These are phyloP conservation scores for Boleophthalmus pectinirostris DNA, from an alignment of 2,113 vertebrate species.

Conservation along the genomic window DNA sequence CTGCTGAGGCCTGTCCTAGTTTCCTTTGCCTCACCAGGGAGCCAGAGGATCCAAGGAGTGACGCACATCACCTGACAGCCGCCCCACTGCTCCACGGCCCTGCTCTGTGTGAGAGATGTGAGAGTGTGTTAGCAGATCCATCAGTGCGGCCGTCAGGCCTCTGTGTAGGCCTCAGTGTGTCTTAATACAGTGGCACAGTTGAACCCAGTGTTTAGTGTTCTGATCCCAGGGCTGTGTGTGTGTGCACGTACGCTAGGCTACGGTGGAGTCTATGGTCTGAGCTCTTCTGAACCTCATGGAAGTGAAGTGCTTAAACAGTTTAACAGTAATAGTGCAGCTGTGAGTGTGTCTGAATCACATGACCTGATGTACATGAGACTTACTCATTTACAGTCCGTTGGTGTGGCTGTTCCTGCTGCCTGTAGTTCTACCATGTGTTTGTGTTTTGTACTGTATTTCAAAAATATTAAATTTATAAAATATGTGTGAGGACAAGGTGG, in stretches of 20 bases:
- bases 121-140: constrained; percentile 50
- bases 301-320: background rate
- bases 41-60: constrained; percentile 78
- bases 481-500: background rate
- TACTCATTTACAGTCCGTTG: background rate
- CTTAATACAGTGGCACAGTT: background rate
- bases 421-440: background rate
- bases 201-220: constrained; percentile 39
- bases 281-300: constrained; percentile 44
- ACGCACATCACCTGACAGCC: constrained; percentile 83
- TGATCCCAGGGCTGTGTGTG: constrained; percentile 21
- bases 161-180: constrained; percentile 20
- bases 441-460: background rate
- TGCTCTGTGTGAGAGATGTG: constrained; percentile 33
- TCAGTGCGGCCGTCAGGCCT: constrained; percentile 37
- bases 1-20: constrained; percentile 83
- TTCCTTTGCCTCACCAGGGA: constrained; percentile 80
- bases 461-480: background rate
- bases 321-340: background rate
- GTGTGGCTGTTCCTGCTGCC: background rate
- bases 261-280: constrained; percentile 47
- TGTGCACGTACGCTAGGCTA: constrained; percentile 25
- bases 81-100: constrained; percentile 70
- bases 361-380: background rate
- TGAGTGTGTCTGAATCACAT: background rate